Percentiles rank a stretch among this genome's conserved stretches.
phyloP scores from a whole-genome alignment of 2,113 vertebrate species.

The Entelurus aequoreus region DNA sequence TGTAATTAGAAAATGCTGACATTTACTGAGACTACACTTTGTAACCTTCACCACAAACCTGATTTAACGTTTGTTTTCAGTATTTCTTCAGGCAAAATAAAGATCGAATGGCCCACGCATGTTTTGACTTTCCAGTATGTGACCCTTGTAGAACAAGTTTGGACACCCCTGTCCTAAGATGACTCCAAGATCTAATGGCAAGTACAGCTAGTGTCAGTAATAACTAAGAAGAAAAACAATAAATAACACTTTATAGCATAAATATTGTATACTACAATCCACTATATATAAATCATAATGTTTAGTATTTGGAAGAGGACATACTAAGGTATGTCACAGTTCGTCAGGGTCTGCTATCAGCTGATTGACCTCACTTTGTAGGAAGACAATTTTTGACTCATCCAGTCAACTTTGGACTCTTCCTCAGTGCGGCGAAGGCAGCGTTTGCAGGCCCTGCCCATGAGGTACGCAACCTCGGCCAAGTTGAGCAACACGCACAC shows the following conservation, averaged over 20 bases:
- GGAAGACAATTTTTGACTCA: slow-evolving; percentile 83
- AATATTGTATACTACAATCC: not conserved
- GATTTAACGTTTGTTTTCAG: no score
- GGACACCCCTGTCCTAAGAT: not conserved
- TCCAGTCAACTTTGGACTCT: slow-evolving; percentile 76
- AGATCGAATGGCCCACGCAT: no score
- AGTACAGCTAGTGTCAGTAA: slow-evolving; percentile 20
- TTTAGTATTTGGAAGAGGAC: no score
- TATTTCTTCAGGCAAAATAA: no score
- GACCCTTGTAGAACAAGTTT: no score
- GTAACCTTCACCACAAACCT: no score
- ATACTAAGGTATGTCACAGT: no score
- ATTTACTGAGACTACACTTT: no score
- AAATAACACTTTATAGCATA: slow-evolving; percentile 10
- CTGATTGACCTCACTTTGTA: slow-evolving; percentile 94
- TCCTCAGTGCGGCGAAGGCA: slow-evolving; percentile 68
- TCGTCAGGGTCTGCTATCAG: slow-evolving; percentile 51
- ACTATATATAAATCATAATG: slow-evolving; percentile 16
- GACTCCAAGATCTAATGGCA: slow-evolving; percentile 18
- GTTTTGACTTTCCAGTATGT: no score
- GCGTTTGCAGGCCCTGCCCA: slow-evolving; percentile 79
- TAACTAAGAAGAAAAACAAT: slow-evolving; percentile 12
- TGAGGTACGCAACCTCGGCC: slow-evolving; percentile 85
- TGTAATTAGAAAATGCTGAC: no score
- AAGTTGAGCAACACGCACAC: slow-evolving; percentile 93